Evolutionary conservation across 2,113 vertebrate genomes (phyloP).

Genomic region (Mystacornis crossleyi): DNA sequence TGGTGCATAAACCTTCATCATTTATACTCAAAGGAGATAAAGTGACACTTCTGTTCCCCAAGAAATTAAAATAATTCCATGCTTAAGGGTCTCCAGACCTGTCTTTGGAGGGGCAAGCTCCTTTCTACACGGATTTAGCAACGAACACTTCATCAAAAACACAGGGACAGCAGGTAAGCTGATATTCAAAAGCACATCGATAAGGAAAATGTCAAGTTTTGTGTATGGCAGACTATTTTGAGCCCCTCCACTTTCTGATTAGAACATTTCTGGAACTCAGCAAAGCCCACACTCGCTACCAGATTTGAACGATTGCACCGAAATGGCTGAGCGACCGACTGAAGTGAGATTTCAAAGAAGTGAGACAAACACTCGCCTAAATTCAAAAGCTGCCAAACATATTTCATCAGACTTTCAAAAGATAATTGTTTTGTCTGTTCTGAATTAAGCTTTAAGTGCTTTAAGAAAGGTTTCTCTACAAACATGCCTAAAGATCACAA

Average conservation of each 20-base stretch:
- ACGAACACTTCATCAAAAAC: not conserved
- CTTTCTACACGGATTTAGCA: not conserved
- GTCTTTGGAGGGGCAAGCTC: not conserved
- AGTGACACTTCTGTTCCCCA: not conserved
- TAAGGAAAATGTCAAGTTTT: not conserved
- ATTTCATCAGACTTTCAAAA: slow-evolving; percentile 60
- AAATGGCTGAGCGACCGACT: not conserved
- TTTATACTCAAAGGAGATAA: not conserved
- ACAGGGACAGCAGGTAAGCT: not conserved
- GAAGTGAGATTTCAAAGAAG: slow-evolving; percentile 50
- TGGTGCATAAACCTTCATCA: not conserved
- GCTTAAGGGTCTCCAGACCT: not conserved
- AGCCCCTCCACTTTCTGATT: not conserved
- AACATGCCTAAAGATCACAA: slow-evolving; percentile 59
- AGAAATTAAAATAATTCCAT: not conserved
- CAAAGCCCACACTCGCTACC: not conserved
- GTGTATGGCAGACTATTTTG: not conserved
- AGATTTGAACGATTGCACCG: not conserved
- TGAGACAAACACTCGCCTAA: slow-evolving; percentile 16
- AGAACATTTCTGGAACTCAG: not conserved
- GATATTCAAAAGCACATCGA: not conserved
- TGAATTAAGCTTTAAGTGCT: slow-evolving; percentile 51
- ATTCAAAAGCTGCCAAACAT: slow-evolving; percentile 58
- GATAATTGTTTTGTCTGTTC: slow-evolving; percentile 63
- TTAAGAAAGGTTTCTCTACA: slow-evolving; percentile 32